Percentiles rank a stretch among this genome's conserved stretches.
phyloP scores from a whole-genome alignment of 2,113 vertebrate genomes.

The Rhizomys pruinosus region DNA sequence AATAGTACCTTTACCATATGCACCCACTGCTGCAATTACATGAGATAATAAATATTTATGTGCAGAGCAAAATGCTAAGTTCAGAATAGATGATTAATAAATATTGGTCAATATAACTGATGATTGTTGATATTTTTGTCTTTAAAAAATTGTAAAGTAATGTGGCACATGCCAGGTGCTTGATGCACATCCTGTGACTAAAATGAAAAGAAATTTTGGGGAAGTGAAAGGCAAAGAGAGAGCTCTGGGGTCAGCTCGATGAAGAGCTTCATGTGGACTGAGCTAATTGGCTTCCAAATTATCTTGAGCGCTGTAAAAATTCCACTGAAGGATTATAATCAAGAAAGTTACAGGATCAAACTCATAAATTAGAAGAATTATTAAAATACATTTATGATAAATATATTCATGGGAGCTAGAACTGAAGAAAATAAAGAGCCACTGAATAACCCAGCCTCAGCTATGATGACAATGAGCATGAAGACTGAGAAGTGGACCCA shows the following conservation, averaged over 20 bases:
- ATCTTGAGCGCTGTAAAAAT: background rate
- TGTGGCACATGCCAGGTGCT: background rate
- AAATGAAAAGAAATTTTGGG: background rate
- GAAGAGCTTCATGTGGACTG: background rate
- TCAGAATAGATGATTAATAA: slow-evolving; percentile 8
- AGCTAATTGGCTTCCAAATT: background rate
- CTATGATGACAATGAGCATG: background rate
- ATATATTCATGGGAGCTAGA: background rate
- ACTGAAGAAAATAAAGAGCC: background rate
- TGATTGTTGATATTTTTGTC: background rate
- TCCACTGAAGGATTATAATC: background rate
- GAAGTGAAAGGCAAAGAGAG: background rate
- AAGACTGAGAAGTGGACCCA: background rate
- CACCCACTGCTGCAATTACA: background rate
- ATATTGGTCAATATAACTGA: background rate
- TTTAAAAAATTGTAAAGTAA: slow-evolving; percentile 1
- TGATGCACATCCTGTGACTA: background rate
- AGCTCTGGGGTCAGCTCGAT: background rate
- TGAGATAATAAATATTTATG: background rate
- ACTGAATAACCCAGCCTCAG: background rate
- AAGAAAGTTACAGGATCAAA: background rate
- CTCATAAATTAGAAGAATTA: background rate
- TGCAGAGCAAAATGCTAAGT: background rate
- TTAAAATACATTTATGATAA: background rate
- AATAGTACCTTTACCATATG: background rate